phyloP scores from a whole-genome alignment of 2,888 invertebrate genomes.

The Pterostichus niger region DNA sequence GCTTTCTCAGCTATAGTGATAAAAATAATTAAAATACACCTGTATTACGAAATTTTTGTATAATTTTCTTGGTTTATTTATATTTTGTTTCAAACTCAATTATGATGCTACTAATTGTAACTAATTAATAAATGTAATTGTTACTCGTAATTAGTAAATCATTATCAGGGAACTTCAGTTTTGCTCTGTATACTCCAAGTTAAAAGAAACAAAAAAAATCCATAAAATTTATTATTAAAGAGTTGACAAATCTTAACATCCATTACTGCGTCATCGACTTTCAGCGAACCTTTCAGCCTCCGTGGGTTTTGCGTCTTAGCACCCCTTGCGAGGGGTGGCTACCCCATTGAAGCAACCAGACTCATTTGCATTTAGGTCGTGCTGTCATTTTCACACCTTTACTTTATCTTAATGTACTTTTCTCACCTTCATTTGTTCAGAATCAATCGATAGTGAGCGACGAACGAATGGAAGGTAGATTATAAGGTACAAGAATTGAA shows the following conservation, averaged over 20 bases:
- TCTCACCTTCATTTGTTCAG: neutral
- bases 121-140: no score
- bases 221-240: neutral
- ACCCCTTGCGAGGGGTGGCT: neutral
- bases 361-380: conserved; percentile 35
- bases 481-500: conserved; percentile 7
- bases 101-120: no score
- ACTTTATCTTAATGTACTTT: conserved; percentile 26
- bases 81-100: no score
- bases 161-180: no score
- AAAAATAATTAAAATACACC: no score
- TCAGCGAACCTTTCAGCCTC: neutral
- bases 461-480: neutral
- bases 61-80: no score
- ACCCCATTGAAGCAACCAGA: neutral
- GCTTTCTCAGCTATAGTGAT: no score
- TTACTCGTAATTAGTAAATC: no score
- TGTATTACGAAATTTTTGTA: no score
- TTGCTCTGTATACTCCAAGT: neutral
- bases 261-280: conserved; percentile 25
- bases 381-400: conserved; percentile 43
- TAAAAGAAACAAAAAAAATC: neutral
- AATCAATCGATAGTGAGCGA: conserved; percentile 17
- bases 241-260: conserved; percentile 11
- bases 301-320: neutral